Evolutionary conservation across 1,140 invertebrate genomes (phyloP), one percentile per base, ranked within the genome.

Genomic region (Spodoptera litura): DNA sequence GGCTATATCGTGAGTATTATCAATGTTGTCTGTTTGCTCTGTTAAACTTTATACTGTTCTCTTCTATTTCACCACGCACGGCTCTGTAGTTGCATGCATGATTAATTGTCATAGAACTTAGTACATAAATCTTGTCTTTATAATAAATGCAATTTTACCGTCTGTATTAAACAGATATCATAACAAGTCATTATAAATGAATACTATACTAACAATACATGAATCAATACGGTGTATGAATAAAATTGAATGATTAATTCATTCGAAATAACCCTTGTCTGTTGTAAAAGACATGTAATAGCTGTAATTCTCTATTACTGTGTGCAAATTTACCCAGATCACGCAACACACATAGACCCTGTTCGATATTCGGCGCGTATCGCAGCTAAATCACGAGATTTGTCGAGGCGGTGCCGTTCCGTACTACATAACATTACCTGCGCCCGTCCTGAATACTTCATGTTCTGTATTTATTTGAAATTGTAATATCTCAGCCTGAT

Each of bases 1-100:
- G 97, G 97, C 96, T 97, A 97, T 97, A 97, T 97, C 96, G 97
- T 97, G 96, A 97, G 97, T 97, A 96, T 95, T 87, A 87, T 93
- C 87, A 90, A 85, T 92, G 88, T 91, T 93, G 88, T 89, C 89
- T 78, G 83, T 91, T 84, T 89, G 86, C 68, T 81, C 76, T 82
- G 74, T 83, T 78, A 68, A 83, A 74, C 61, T 85, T 83, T 78
- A 81, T 25, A 27, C 27, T 27, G 6, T 61, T 51, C 62, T 78
- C 77, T 83, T 83, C 81, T 85, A 12, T 70, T 77, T 27, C 53
- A 64, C 75, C 71, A 82, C 77, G 78, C 83, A 88, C 81, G 81
- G 78, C 81, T 77, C 15, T 35, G 70, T 72, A 20, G 70, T 31
- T 68, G 74, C 62, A 38, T 77, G 27, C 20, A 49, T 66, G 62